These are phyloP conservation scores for Idaea biselata DNA, from an alignment of 2,888 invertebrate species.

Conservation along the genomic window DNA sequence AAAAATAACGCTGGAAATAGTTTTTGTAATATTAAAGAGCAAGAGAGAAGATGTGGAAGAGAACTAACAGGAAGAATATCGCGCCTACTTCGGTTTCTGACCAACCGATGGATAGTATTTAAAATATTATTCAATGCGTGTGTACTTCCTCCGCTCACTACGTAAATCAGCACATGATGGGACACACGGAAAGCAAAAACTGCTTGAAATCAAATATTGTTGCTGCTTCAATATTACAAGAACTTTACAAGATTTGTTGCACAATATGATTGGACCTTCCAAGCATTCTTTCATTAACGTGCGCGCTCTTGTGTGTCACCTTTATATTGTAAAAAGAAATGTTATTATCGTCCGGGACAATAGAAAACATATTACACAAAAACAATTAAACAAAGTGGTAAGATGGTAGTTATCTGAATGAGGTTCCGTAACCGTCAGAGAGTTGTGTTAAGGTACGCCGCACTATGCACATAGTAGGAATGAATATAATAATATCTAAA, in stretches of 20 bases:
- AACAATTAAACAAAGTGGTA: slow-evolving; percentile 50
- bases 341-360: slow-evolving; percentile 31
- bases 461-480: slow-evolving; percentile 79
- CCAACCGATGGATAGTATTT: too few species aligned
- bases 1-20: slow-evolving; percentile 69
- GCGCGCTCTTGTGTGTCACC: slow-evolving; percentile 75
- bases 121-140: slow-evolving; percentile 52
- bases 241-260: slow-evolving; percentile 81
- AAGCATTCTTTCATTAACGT: slow-evolving; percentile 75
- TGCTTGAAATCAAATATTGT: slow-evolving; percentile 71
- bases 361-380: slow-evolving; percentile 37
- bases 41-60: slow-evolving; percentile 29
- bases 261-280: slow-evolving; percentile 79
- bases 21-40: slow-evolving; percentile 81
- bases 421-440: slow-evolving; percentile 73
- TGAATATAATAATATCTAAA: slow-evolving; percentile 79
- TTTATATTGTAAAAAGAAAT: slow-evolving; percentile 66
- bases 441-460: slow-evolving; percentile 74
- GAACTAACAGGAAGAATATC: slow-evolving; percentile 12
- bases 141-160: slow-evolving; percentile 71
- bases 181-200: slow-evolving; percentile 74
- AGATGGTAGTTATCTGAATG: slow-evolving; percentile 57
- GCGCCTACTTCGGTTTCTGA: not conserved
- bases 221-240: slow-evolving; percentile 80
- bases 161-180: slow-evolving; percentile 65